These are phyloP conservation scores for Sylvilagus floridanus DNA, from an alignment of 2,797 vertebrate species.

Conservation along the genomic window DNA sequence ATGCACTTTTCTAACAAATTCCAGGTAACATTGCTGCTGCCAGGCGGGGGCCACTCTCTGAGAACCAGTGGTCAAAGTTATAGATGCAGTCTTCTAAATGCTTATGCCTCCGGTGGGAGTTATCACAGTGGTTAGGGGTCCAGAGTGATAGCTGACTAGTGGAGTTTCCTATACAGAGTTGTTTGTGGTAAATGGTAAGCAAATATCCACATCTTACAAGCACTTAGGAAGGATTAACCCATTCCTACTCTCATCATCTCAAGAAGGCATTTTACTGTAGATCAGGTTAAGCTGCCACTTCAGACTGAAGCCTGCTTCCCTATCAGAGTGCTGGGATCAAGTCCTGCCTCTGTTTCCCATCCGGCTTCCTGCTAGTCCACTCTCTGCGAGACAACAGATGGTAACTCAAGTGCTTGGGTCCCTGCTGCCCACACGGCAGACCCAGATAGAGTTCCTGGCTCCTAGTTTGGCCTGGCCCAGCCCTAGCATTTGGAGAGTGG, in stretches of 20 bases:
- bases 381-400: too few species aligned
- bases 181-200: background rate
- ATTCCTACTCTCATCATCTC: background rate
- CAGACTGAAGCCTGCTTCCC: too few species aligned
- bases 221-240: background rate
- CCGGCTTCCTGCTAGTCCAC: too few species aligned
- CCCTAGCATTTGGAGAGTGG: too few species aligned
- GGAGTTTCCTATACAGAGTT: background rate
- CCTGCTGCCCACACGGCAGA: too few species aligned
- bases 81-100: background rate
- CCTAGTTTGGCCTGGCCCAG: too few species aligned
- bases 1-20: slow-evolving; percentile 30
- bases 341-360: too few species aligned
- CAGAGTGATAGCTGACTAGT: background rate
- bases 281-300: too few species aligned
- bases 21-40: background rate
- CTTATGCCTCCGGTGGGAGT: background rate
- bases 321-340: too few species aligned
- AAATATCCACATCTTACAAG: background rate
- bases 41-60: background rate
- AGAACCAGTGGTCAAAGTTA: background rate
- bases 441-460: too few species aligned
- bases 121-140: background rate
- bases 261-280: background rate
- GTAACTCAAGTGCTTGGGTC: too few species aligned